Evolutionary conservation across 92 coral and sea anemone genomes (phyloP).

Genomic region (Phenganax subtilis): DNA sequence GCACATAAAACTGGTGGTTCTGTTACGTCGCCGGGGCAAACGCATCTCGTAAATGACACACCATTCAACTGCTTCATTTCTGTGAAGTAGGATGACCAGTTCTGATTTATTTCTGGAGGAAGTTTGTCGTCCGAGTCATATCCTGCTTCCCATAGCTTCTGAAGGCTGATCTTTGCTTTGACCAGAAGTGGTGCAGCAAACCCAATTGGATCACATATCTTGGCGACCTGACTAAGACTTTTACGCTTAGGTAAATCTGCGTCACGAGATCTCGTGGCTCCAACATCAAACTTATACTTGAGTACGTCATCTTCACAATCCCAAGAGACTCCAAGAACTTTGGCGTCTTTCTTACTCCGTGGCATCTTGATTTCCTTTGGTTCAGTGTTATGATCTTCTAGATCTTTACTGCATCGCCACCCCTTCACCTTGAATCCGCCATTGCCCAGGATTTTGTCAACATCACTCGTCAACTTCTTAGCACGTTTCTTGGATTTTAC

Average conservation of each 20-base stretch:
- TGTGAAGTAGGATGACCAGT: slow-evolving; percentile 17
- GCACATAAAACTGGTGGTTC: not conserved
- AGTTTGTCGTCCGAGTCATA: slow-evolving; percentile 46
- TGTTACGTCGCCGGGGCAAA: not conserved
- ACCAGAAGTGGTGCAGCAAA: slow-evolving; percentile 11
- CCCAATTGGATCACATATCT: not conserved
- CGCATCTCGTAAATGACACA: slow-evolving; percentile 43
- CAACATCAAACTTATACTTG: not conserved
- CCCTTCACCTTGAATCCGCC: slow-evolving; percentile 46
- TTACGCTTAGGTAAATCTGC: not conserved
- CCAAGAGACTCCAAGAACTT: not conserved
- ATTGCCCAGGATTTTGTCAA: slow-evolving; percentile 46
- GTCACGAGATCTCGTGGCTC: not conserved
- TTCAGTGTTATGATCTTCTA: slow-evolving; percentile 6
- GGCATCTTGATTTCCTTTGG: not conserved
- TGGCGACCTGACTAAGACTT: slow-evolving; percentile 32
- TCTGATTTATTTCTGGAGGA: slow-evolving; percentile 17
- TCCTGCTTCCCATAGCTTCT: slow-evolving; percentile 41
- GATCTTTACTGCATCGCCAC: slow-evolving; percentile 26
- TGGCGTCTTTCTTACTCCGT: not conserved
- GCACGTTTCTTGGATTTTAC: slow-evolving; percentile 37
- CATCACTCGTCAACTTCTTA: slow-evolving; percentile 31
- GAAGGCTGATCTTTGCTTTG: slow-evolving; percentile 21
- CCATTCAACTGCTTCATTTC: slow-evolving; percentile 53
- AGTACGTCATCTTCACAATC: not conserved